phyloP scores from a whole-genome alignment of 1,140 invertebrate genomes.

The Platorchestia sp. region DNA sequence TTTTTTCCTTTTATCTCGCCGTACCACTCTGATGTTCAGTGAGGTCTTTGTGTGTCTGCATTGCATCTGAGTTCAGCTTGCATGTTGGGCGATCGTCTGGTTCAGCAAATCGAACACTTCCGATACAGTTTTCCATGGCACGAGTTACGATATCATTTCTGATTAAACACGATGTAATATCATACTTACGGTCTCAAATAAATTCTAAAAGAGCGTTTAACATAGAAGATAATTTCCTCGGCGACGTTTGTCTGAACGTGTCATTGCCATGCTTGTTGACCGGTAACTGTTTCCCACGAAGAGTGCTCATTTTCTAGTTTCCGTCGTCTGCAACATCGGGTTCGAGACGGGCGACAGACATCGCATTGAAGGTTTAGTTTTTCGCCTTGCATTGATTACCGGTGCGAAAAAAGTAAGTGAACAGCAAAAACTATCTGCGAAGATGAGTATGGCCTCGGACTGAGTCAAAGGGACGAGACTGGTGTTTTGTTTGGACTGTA shows the following conservation, averaged over 20 bases:
- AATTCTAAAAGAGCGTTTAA: background rate
- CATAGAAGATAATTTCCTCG: background rate
- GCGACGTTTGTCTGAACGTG: background rate
- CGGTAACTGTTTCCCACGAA: constrained; percentile 7
- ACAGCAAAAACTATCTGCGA: background rate
- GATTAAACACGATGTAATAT: background rate
- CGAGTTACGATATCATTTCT: background rate
- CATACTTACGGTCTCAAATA: background rate
- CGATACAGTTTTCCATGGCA: background rate
- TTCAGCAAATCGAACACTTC: background rate
- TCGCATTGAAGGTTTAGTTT: constrained; percentile 8
- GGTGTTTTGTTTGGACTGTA: background rate
- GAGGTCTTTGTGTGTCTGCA: constrained; percentile 1
- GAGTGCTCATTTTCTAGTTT: background rate
- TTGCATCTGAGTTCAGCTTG: background rate
- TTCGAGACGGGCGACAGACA: constrained; percentile 4
- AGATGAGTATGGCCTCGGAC: constrained; percentile 5
- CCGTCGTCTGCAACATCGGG: background rate
- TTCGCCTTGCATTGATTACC: background rate
- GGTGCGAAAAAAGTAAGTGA: background rate
- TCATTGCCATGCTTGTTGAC: constrained; percentile 24
- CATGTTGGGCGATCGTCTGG: background rate
- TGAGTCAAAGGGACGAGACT: background rate
- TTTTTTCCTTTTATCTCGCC: constrained; percentile 4
- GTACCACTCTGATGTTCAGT: constrained; percentile 17